Base-by-base conservation (phyloP, 2,888 invertebrate genomes). In the Apodemia mormo region DNA sequence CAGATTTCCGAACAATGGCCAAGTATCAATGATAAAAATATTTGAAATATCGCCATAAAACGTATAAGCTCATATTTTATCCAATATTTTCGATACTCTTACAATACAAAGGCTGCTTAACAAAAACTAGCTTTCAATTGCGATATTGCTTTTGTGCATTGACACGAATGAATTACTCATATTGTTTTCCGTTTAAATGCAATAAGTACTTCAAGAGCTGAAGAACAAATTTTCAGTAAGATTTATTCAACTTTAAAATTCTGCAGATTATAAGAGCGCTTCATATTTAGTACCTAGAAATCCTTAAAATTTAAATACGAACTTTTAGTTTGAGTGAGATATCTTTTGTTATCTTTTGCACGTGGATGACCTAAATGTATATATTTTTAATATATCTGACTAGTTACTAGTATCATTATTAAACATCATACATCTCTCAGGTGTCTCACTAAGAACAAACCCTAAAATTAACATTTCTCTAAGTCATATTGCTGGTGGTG, bases 131-230 rank as follows among this genome's bases (percentile, higher is more conserved):
- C 85, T 87, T 88, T 82, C 84, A 88, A 83, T 85, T 81, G 78
- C 82, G 82, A 85, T 90, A 89, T 90, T 90, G 88, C 85, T 83
- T 85, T 88, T 89, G 89, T 88, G 85, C 86, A 85, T 74, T 85
- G 88, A 85, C 83, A 82, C 82, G 85, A 80, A 84, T 79, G 82
- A 83, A 88, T 88, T 86, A 84, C 82, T 79, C 77, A 79, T 79
- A 86, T 86, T 86, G 87, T 85, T 78, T 75, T 77, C 81, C 76
- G 78, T 80, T 83, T 82, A 81, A 85, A 86, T 80, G 79, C 78
- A 80, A 83, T 76, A 79, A 76, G 78, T 78, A 68, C 43, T 45
- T 10, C 45, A 40, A 29, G 61, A 49, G 61, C 68, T 49, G 68
- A 64, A 64, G 37, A 64, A 64, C 43, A 68, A 14, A 45, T 40